A percentile compares a stretch with the other conserved stretches of the same genome.
Evolutionary conservation across 2,797 vertebrate genomes (phyloP).

Genomic region (Natrix natrix): DNA sequence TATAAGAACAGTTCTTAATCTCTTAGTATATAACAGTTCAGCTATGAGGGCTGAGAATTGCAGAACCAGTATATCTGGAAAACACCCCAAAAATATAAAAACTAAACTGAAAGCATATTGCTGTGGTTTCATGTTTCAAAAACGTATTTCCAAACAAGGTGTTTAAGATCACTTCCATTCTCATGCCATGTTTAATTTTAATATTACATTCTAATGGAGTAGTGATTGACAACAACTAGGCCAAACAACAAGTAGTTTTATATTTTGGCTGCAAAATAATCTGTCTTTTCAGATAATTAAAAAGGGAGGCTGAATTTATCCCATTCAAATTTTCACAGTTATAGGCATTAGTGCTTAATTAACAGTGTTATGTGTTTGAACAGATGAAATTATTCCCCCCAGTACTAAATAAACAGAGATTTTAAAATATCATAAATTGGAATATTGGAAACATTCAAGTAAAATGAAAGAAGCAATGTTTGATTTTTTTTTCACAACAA

Average conservation of each 20-base stretch:
- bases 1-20: not conserved
- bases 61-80: not conserved
- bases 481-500: not conserved
- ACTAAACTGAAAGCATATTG: not conserved
- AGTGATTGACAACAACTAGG: slow-evolving; percentile 34
- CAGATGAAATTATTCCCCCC: slow-evolving; percentile 34
- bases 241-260: slow-evolving; percentile 38
- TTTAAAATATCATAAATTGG: slow-evolving; percentile 51
- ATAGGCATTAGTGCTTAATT: slow-evolving; percentile 57
- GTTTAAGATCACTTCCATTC: not conserved
- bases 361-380: slow-evolving; percentile 60
- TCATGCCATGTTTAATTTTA: slow-evolving; percentile 41
- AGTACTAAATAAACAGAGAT: slow-evolving; percentile 43
- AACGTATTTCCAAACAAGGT: not conserved
- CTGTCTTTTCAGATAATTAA: slow-evolving; percentile 58
- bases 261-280: slow-evolving; percentile 50
- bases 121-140: not conserved
- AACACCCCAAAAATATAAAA: not conserved
- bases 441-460: slow-evolving; percentile 28
- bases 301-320: slow-evolving; percentile 49
- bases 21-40: not conserved
- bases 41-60: not conserved
- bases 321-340: slow-evolving; percentile 37
- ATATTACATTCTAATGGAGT: slow-evolving; percentile 39
- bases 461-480: slow-evolving; percentile 35